Evolutionary conservation across 2,113 vertebrate species (phyloP).

Genomic region (Progne subis): DNA sequence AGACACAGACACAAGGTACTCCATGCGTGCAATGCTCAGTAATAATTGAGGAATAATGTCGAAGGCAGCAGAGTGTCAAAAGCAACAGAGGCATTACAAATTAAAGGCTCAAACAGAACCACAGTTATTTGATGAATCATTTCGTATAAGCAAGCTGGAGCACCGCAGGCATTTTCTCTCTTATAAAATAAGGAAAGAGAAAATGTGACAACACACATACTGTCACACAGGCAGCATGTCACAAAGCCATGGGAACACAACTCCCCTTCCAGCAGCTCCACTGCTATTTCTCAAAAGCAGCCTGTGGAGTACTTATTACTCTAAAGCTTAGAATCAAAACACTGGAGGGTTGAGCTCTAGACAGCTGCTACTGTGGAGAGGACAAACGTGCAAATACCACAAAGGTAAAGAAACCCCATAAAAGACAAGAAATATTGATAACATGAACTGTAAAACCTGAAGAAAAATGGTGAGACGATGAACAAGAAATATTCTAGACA

Average conservation of each 20-base stretch:
- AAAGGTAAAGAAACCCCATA: not conserved
- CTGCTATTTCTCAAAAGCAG: not conserved
- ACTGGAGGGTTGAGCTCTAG: not conserved
- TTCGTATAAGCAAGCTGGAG: not conserved
- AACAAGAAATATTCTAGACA: not conserved
- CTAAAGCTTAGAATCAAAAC: not conserved
- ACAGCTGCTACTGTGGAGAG: not conserved
- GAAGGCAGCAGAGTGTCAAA: slow-evolving; percentile 12
- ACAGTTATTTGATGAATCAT: slow-evolving; percentile 1
- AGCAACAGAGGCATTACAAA: slow-evolving; percentile 10
- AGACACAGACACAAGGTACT: not conserved
- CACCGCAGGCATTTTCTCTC: not conserved
- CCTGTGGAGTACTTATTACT: not conserved
- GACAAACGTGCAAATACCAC: not conserved
- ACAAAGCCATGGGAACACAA: not conserved
- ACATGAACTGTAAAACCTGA: not conserved
- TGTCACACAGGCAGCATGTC: not conserved
- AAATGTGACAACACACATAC: not conserved
- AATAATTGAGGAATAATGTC: not conserved
- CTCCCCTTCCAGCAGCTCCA: not conserved
- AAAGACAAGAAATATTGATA: not conserved
- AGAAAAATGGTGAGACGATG: not conserved
- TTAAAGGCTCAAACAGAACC: slow-evolving; percentile 4
- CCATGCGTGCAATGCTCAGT: not conserved
- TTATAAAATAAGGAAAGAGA: not conserved